Evolutionary conservation across 2,113 vertebrate genomes (phyloP).

Genomic region (Sinosuthora webbiana): DNA sequence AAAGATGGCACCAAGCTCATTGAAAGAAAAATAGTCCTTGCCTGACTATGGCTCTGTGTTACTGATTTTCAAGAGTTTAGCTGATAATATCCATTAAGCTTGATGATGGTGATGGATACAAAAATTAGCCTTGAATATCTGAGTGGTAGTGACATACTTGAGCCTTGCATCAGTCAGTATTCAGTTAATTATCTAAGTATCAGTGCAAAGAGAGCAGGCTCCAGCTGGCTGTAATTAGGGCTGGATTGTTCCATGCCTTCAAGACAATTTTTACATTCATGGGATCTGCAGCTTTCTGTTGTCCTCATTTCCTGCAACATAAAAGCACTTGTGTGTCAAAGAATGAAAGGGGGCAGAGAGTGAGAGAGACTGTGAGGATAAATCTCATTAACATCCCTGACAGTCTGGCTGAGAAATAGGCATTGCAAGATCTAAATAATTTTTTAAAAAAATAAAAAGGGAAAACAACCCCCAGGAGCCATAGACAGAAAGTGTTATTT

Average conservation of each 20-base stretch:
- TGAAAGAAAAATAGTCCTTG: neutral
- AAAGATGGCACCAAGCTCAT: neutral
- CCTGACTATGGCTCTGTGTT: neutral
- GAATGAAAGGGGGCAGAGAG: conserved; percentile 12
- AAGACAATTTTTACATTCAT: conserved; percentile 57
- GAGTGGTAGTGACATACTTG: neutral
- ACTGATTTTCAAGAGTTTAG: neutral
- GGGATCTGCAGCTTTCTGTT: conserved; percentile 48
- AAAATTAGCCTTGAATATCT: conserved; percentile 20
- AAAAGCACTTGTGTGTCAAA: conserved; percentile 32
- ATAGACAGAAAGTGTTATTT: neutral
- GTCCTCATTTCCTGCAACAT: conserved; percentile 56
- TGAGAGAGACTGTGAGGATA: neutral
- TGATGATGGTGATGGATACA: neutral
- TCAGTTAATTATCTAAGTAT: conserved; percentile 50
- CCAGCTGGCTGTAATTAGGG: conserved; percentile 61
- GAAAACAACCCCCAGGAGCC: neutral
- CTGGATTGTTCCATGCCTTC: conserved; percentile 57
- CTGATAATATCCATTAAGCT: neutral
- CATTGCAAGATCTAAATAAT: neutral
- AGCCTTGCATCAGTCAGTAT: conserved; percentile 21
- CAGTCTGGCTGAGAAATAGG: neutral
- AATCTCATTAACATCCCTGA: neutral
- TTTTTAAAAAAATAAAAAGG: neutral
- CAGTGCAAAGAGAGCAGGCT: conserved; percentile 31